Evolutionary conservation across 2,888 invertebrate genomes (phyloP).

Genomic region (Ormyrus rosae): DNA sequence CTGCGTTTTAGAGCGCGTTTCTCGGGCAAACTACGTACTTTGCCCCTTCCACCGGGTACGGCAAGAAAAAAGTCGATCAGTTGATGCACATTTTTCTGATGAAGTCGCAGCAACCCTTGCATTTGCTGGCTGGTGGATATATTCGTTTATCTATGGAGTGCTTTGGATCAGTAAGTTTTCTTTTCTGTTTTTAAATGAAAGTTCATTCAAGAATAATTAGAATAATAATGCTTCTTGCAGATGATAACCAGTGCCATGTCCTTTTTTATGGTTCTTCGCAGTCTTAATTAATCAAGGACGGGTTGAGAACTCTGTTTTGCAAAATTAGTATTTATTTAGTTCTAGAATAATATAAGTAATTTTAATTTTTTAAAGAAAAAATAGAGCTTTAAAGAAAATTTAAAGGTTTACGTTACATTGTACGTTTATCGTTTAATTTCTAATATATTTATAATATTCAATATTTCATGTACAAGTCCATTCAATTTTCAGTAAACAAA

Average conservation of each 20-base stretch:
- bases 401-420: too few species aligned
- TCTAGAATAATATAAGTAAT: too few species aligned
- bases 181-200: background rate
- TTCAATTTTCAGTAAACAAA: too few species aligned
- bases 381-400: too few species aligned
- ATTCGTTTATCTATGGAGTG: constrained; percentile 20
- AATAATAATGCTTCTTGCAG: background rate
- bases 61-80: background rate
- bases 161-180: constrained; percentile 21
- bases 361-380: too few species aligned
- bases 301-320: too few species aligned
- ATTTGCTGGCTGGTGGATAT: too few species aligned
- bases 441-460: too few species aligned
- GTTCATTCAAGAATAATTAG: background rate
- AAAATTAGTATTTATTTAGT: too few species aligned
- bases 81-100: background rate
- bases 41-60: background rate
- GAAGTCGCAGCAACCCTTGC: too few species aligned
- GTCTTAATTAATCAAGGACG: background rate
- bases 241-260: background rate
- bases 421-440: too few species aligned
- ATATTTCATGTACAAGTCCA: too few species aligned
- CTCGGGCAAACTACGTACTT: background rate
- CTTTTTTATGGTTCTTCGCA: background rate
- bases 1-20: background rate